Percentiles rank a stretch among this genome's conserved stretches.
These are phyloP conservation scores for Tachina grossa DNA, from an alignment of 2,888 invertebrate species.

Conservation along the genomic window DNA sequence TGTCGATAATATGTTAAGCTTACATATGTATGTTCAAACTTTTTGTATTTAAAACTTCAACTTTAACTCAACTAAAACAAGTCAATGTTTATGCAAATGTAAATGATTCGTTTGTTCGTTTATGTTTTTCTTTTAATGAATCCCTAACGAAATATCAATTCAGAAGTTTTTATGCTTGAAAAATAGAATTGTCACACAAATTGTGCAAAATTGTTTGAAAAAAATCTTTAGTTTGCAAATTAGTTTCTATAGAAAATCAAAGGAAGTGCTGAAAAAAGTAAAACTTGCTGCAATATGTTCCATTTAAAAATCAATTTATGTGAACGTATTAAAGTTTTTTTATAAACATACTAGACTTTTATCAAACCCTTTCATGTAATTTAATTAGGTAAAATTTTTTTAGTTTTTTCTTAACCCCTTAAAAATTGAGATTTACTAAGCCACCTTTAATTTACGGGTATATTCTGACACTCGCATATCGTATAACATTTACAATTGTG, in stretches of 20 bases:
- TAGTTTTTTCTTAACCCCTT: no score
- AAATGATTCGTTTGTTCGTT: constrained; percentile 19
- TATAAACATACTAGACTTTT: neutral
- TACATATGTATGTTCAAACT: neutral
- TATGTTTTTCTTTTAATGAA: constrained; percentile 20
- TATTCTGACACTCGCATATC: no score
- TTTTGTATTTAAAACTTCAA: constrained; percentile 43
- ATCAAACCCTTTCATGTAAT: no score
- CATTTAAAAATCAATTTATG: constrained; percentile 3
- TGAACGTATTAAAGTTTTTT: neutral
- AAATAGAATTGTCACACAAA: constrained; percentile 55
- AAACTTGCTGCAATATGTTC: neutral
- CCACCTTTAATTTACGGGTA: no score
- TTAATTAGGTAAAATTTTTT: no score
- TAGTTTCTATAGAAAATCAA: neutral
- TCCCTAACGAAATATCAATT: neutral
- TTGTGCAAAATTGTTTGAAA: constrained; percentile 2
- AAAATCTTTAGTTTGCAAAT: constrained; percentile 4
- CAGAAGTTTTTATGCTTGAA: constrained; percentile 6
- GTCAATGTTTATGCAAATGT: constrained; percentile 69
- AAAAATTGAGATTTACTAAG: no score
- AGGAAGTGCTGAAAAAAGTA: neutral
- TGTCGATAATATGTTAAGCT: constrained; percentile 29
- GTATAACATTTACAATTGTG: no score
- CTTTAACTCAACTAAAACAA: constrained; percentile 49